Evolutionary conservation across 2,797 vertebrate species (phyloP).

Genomic region (Pseudomugil tenellus): DNA sequence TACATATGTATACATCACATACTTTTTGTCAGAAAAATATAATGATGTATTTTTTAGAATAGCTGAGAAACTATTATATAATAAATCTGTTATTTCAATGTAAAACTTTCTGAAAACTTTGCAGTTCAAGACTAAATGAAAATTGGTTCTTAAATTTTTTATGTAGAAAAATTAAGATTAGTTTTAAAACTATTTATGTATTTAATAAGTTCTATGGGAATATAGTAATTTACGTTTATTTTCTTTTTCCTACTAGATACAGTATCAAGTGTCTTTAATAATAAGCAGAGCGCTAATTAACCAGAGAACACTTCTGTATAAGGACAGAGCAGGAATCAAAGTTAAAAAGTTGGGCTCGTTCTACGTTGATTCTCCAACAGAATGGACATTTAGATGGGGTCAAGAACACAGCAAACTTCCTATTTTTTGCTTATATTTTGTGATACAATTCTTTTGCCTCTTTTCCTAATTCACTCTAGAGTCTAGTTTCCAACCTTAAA

Average conservation of each 20-base stretch:
- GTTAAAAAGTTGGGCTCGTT: constrained; percentile 3
- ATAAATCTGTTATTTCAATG: too few species aligned
- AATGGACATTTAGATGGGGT: neutral
- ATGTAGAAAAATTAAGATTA: too few species aligned
- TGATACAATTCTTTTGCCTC: neutral
- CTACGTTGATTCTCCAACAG: neutral
- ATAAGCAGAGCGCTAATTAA: constrained; percentile 4
- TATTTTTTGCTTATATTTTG: neutral
- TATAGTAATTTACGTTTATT: neutral
- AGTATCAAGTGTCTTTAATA: neutral
- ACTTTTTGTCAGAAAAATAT: neutral
- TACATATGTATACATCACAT: neutral
- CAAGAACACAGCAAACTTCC: too few species aligned
- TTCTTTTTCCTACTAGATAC: neutral
- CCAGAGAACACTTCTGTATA: constrained; percentile 1
- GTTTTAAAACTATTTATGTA: neutral
- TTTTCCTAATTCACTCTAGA: neutral
- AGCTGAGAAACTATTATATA: too few species aligned
- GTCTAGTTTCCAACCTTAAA: neutral
- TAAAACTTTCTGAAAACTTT: too few species aligned
- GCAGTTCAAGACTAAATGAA: too few species aligned
- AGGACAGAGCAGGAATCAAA: neutral
- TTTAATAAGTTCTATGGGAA: neutral
- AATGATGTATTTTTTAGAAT: too few species aligned
- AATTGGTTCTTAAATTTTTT: too few species aligned